These are phyloP conservation scores for Steatornis caripensis DNA, from an alignment of 2,113 vertebrate genomes.

Conservation along the genomic window DNA sequence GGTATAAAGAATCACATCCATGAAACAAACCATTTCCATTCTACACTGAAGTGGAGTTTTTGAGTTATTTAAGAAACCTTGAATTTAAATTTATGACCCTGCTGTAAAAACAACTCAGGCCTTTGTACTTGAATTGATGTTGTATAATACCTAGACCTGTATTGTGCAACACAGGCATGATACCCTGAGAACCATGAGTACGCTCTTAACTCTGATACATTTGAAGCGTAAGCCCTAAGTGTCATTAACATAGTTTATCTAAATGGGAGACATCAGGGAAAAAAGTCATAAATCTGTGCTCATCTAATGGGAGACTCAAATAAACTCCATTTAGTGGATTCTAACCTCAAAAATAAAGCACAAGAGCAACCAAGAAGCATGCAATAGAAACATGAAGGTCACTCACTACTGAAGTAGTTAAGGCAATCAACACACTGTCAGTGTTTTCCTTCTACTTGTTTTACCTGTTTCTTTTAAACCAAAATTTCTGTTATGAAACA, in stretches of 20 bases:
- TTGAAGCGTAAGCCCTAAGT: background rate
- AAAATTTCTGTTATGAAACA: background rate
- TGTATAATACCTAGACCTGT: background rate
- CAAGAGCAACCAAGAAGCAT: background rate
- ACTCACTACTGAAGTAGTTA: background rate
- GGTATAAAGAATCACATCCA: background rate
- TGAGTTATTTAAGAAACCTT: background rate
- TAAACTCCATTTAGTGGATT: background rate
- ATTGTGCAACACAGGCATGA: background rate
- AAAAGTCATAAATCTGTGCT: background rate
- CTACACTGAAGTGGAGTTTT: background rate
- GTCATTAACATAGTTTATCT: background rate
- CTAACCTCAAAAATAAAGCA: background rate
- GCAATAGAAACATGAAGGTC: background rate
- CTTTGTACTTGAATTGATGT: conserved; percentile 3
- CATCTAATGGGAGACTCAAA: background rate
- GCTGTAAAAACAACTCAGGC: conserved; percentile 2
- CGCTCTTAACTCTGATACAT: background rate
- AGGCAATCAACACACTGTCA: background rate
- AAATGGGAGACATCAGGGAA: background rate
- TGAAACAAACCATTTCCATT: background rate
- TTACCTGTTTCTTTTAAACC: background rate
- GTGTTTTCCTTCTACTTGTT: background rate
- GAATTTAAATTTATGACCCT: conserved; percentile 1
- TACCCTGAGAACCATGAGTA: background rate